These are phyloP conservation scores for Patella ulyssiponensis DNA, from an alignment of 2,888 invertebrate species.

Conservation along the genomic window DNA sequence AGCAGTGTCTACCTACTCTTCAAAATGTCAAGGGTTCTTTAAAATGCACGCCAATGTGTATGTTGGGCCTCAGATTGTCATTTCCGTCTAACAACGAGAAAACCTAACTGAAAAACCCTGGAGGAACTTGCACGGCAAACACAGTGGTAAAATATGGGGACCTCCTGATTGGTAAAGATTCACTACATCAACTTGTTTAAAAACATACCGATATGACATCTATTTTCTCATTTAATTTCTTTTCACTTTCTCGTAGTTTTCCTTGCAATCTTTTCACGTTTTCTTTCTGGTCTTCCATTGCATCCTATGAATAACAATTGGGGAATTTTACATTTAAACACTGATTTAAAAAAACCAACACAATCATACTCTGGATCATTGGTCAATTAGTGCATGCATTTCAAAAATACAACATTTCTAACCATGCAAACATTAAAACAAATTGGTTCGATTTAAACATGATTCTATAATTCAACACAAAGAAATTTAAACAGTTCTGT, in stretches of 20 bases:
- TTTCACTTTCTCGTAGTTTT: conserved; percentile 37
- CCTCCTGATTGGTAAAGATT: too few relatives aligned
- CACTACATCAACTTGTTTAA: not conserved
- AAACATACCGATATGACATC: conserved; percentile 48
- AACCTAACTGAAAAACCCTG: too few relatives aligned
- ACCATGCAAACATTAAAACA: not conserved
- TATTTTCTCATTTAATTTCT: conserved; percentile 38
- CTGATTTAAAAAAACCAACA: not conserved
- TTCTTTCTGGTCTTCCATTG: conserved; percentile 51
- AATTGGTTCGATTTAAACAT: not conserved
- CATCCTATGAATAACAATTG: conserved; percentile 39
- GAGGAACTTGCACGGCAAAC: too few relatives aligned
- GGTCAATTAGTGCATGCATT: not conserved
- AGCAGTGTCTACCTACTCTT: too few relatives aligned
- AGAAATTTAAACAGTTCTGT: too few relatives aligned
- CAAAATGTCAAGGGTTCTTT: too few relatives aligned
- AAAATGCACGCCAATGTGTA: too few relatives aligned
- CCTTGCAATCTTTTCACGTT: conserved; percentile 39
- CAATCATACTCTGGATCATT: too few relatives aligned
- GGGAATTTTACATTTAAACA: not conserved
- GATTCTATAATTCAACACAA: too few relatives aligned
- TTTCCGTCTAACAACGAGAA: too few relatives aligned
- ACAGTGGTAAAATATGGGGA: too few relatives aligned
- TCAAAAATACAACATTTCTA: not conserved
- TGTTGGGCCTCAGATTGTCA: too few relatives aligned